Evolutionary conservation across 2,797 vertebrate species (phyloP), one percentile per base, ranked within the genome.

Genomic region (Manis crassicaudata): DNA sequence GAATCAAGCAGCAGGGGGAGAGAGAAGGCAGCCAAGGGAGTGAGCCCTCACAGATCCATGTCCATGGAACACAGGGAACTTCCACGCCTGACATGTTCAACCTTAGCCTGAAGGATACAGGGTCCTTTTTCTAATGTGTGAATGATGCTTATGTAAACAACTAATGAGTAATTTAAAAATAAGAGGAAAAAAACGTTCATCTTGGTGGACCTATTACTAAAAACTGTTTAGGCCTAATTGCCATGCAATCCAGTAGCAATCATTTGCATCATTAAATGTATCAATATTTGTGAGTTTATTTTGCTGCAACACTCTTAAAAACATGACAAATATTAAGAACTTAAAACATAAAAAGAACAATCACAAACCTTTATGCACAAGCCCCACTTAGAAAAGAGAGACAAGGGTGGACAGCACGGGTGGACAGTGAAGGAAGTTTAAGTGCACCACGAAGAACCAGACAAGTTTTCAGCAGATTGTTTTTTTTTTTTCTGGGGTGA

Each of bases 271-370:
- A 23, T n/a, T 72, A 76, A 52, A 70, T 18, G 40, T 32, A 60
- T 50, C 10, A 7, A 62, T 11, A 63, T 46, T 35, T 35, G 35
- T 18, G 23, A 89, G 67, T 35, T 73, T 29, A 16, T 46, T 94
- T 72, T 72, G 58, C 25, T 70, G 58, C 73, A 72, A 63, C 8
- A 63, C 37, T 89, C 32, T 79, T 50, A 37, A 62, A 95, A 81
- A 9, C 25, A 77, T 17, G 52, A 52, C 3, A 93, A 67, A 52
- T 35, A 72, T 10, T 68, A 90, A 82, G 56, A 94, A 88, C 7
- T 8, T 68, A 91, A 86, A 77, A 60, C 40, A 72, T 18, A 17
- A 40, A 60, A 90, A 62, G n/a, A 92, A 56, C 35, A 86, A 21
- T 16, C 25, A 88, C 35, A 79, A 88, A 73, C n/a, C 21, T 81